These are phyloP conservation scores for Standfussiana lucernea DNA, from an alignment of 2,888 invertebrate species.

Conservation along the genomic window DNA sequence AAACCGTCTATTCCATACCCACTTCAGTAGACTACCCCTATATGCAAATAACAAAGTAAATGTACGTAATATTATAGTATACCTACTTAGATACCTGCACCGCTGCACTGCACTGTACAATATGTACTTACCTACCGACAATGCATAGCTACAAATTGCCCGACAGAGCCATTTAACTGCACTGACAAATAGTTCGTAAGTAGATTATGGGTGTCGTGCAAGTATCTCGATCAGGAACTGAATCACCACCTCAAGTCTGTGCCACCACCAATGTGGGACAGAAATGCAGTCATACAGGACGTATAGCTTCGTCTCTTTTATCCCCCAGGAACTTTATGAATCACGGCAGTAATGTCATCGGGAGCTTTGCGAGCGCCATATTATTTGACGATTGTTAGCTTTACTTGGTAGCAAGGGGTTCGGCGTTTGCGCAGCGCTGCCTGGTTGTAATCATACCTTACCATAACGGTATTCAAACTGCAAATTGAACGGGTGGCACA, in stretches of 20 bases:
- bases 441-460: conserved; percentile 66
- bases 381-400: conserved; percentile 63
- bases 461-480: conserved; percentile 70
- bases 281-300: background rate
- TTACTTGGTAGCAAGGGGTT: conserved; percentile 58
- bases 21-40: background rate
- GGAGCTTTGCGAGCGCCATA: conserved; percentile 57
- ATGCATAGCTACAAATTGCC: background rate
- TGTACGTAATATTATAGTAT: too few species aligned
- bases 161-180: conserved; percentile 40
- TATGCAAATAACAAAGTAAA: background rate
- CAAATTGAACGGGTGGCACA: conserved; percentile 66
- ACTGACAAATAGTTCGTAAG: conserved; percentile 60
- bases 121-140: background rate
- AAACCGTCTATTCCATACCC: background rate
- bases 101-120: background rate
- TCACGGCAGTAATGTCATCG: conserved; percentile 55
- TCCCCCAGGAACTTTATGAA: conserved; percentile 49
- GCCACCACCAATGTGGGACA: background rate
- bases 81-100: background rate
- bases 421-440: conserved; percentile 38
- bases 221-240: conserved; percentile 39
- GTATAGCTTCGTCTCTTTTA: background rate
- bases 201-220: conserved; percentile 39
- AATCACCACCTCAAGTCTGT: background rate